Evolutionary conservation across 2,888 invertebrate genomes (phyloP).

Genomic region (Epinotia nisella): DNA sequence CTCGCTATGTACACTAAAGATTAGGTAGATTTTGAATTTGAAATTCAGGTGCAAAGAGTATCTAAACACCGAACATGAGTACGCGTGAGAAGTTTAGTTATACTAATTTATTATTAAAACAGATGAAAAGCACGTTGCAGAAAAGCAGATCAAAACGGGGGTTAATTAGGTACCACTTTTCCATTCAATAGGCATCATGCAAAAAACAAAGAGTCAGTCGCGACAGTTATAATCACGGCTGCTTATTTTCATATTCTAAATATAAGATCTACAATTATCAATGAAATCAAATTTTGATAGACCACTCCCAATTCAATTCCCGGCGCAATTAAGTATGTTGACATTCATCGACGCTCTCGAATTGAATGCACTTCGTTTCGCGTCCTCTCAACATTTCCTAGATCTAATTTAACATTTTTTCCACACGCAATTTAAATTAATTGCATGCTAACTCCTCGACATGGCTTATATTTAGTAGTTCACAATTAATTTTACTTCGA

Average conservation of each 20-base stretch:
- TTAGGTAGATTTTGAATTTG: background rate
- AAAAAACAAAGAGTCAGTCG: background rate
- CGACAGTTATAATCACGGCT: background rate
- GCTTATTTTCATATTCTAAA: background rate
- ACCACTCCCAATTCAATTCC: background rate
- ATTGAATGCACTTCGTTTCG: background rate
- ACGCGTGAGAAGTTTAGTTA: no score
- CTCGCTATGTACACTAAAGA: background rate
- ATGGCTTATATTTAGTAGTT: conserved; percentile 28
- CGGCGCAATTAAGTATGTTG: background rate
- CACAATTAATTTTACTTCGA: conserved; percentile 41
- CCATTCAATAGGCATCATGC: background rate
- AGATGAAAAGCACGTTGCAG: no score
- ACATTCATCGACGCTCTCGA: background rate
- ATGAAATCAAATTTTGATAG: background rate
- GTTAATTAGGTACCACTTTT: no score
- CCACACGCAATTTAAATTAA: conserved; percentile 23
- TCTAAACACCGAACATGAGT: no score
- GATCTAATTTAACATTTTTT: conserved; percentile 28
- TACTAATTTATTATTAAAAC: no score
- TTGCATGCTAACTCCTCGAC: conserved; percentile 33
- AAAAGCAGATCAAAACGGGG: no score
- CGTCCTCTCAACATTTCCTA: background rate
- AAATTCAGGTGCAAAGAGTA: no score
- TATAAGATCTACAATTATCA: background rate